These are phyloP conservation scores for Amphiprion clarkii DNA, from an alignment of 2,797 vertebrate genomes.

Conservation along the genomic window DNA sequence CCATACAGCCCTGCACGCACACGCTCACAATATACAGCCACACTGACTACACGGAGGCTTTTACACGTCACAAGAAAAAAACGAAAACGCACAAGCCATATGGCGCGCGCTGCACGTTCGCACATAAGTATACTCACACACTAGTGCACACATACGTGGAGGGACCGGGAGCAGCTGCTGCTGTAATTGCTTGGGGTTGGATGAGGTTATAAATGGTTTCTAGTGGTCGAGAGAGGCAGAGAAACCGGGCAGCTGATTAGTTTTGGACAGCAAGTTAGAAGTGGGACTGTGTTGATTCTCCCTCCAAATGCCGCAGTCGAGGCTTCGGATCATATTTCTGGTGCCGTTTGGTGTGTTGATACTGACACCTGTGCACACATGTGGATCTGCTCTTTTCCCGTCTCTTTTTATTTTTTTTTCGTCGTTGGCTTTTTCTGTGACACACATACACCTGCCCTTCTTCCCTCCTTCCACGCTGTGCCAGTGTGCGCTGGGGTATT, in stretches of 20 bases:
- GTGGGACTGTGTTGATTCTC: neutral
- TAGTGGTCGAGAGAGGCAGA: constrained; percentile 23
- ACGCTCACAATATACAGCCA: neutral
- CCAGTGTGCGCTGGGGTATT: constrained; percentile 65
- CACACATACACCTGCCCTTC: constrained; percentile 26
- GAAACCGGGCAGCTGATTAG: constrained; percentile 36
- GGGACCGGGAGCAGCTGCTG: constrained; percentile 65
- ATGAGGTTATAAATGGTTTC: constrained; percentile 63
- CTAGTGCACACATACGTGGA: neutral
- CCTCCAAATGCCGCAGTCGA: neutral
- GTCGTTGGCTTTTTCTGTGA: neutral
- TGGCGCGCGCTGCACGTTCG: constrained; percentile 15
- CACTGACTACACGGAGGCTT: constrained; percentile 14
- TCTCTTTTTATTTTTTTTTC: neutral
- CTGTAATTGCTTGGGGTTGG: constrained; percentile 55
- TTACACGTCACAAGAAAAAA: constrained; percentile 17
- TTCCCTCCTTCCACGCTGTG: constrained; percentile 48
- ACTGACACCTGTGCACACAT: constrained; percentile 2
- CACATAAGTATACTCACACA: constrained; percentile 22
- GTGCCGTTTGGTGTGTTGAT: neutral
- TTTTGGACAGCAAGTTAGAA: constrained; percentile 24
- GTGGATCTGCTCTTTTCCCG: neutral
- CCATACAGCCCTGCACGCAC: constrained; percentile 4
- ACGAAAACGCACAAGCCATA: constrained; percentile 19
- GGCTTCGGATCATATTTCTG: constrained; percentile 8